Percentiles rank a stretch among this genome's conserved stretches.
phyloP scores from a whole-genome alignment of 2,888 invertebrate genomes.

The Mesorhabditis belari region DNA sequence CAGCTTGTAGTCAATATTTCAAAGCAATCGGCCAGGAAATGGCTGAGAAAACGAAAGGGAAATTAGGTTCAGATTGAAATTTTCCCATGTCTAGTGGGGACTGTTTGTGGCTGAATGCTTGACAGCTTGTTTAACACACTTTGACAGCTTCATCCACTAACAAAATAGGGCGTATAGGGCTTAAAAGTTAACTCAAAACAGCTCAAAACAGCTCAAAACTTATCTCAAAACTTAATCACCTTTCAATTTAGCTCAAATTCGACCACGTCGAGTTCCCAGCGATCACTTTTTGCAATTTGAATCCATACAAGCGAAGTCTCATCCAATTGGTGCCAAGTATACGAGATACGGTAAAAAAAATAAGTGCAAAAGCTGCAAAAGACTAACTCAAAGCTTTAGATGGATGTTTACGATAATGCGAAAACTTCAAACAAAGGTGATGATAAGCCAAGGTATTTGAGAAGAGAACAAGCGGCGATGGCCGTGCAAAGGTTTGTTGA shows the following conservation, averaged over 20 bases:
- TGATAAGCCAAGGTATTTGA: conserved; percentile 23
- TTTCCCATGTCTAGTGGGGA: too few relatives aligned
- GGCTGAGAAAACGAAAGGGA: too few relatives aligned
- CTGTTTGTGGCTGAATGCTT: too few relatives aligned
- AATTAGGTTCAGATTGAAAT: too few relatives aligned
- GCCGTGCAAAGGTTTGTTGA: conserved; percentile 2
- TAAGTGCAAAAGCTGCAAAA: not conserved
- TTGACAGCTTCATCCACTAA: too few relatives aligned
- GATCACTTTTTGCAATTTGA: conserved; percentile 40
- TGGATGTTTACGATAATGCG: conserved; percentile 43
- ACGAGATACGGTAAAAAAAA: conserved; percentile 28
- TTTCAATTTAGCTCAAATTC: conserved; percentile 29
- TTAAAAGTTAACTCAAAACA: too few relatives aligned
- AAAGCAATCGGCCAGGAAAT: too few relatives aligned
- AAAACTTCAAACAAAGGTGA: conserved; percentile 28
- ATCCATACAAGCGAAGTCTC: conserved; percentile 34
- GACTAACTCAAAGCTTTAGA: conserved; percentile 17
- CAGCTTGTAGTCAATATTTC: too few relatives aligned
- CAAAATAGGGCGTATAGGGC: too few relatives aligned
- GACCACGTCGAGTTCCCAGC: conserved; percentile 40
- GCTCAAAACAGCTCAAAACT: too few relatives aligned
- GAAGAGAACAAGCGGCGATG: conserved; percentile 23
- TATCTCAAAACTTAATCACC: too few relatives aligned
- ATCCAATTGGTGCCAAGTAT: conserved; percentile 38
- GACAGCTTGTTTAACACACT: too few relatives aligned